Conservation (phyloP, 2,113 vertebrate genomes). For the Stigmatopora nigra region DNA sequence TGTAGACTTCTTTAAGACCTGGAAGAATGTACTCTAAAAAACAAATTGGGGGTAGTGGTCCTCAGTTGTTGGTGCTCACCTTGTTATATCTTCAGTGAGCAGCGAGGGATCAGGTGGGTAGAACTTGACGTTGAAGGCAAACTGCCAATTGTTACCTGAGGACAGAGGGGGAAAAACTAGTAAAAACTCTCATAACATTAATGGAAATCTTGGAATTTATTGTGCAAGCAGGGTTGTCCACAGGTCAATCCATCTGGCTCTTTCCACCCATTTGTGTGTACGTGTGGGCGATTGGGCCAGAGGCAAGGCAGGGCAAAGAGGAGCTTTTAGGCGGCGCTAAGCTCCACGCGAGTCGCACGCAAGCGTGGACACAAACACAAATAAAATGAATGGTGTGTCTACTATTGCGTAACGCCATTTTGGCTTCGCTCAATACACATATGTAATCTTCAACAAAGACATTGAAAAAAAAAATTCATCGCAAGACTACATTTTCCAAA, state of each 20-base stretch:
- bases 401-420: neutral
- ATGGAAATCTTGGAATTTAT: neutral
- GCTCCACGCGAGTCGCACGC: conserved; percentile 14
- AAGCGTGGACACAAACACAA: neutral
- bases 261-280: conserved; percentile 6
- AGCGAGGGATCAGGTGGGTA: conserved; percentile 95
- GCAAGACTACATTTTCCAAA: neutral
- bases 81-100: conserved; percentile 92
- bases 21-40: neutral
- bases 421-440: neutral
- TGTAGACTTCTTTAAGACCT: neutral
- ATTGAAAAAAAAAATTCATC: neutral
- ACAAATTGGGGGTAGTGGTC: no score
- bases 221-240: neutral
- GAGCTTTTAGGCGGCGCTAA: conserved; percentile 36
- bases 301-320: conserved; percentile 21
- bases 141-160: conserved; percentile 89
- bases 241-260: neutral
- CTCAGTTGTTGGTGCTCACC: conserved; percentile 63
- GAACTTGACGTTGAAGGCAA: conserved; percentile 96
- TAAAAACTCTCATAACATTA: neutral
- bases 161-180: neutral
- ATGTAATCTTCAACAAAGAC: conserved; percentile 1
- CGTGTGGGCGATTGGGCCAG: neutral
- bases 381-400: neutral